phyloP scores from a whole-genome alignment of 2,797 vertebrate genomes.

The Tokudaia tokunoshimensis region DNA sequence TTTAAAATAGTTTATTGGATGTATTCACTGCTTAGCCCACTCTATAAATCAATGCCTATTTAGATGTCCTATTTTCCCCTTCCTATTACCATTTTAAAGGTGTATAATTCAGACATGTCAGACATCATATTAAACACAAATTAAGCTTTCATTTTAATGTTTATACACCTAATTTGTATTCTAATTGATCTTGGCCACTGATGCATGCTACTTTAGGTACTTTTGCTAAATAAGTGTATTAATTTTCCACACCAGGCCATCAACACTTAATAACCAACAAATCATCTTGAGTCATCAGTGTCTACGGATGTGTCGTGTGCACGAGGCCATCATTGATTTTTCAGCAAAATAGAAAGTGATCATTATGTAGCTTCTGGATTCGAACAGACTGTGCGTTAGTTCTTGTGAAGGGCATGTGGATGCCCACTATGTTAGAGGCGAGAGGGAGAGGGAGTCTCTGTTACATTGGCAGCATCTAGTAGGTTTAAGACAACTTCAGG shows the following conservation, averaged over 20 bases:
- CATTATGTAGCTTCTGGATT: slow-evolving; percentile 83
- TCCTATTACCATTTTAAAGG: slow-evolving; percentile 81
- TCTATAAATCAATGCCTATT: slow-evolving; percentile 70
- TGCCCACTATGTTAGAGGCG: slow-evolving; percentile 80
- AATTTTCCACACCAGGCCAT: slow-evolving; percentile 80
- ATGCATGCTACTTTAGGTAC: slow-evolving; percentile 82
- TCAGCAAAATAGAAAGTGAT: slow-evolving; percentile 81
- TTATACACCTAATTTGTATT: slow-evolving; percentile 84
- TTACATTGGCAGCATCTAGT: slow-evolving; percentile 67
- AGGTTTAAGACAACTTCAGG: slow-evolving; percentile 80
- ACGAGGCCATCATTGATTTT: slow-evolving; percentile 83
- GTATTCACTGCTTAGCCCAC: slow-evolving; percentile 73
- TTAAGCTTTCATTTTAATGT: slow-evolving; percentile 84
- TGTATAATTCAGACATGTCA: slow-evolving; percentile 84
- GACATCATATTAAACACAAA: slow-evolving; percentile 87
- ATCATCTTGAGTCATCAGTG: slow-evolving; percentile 75
- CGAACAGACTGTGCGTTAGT: slow-evolving; percentile 63
- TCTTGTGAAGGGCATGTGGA: slow-evolving; percentile 83
- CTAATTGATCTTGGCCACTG: slow-evolving; percentile 70
- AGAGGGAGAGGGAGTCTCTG: slow-evolving; percentile 78
- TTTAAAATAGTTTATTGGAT: background rate
- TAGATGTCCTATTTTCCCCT: slow-evolving; percentile 82
- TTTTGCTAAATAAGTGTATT: slow-evolving; percentile 84
- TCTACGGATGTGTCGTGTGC: slow-evolving; percentile 82
- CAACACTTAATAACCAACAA: slow-evolving; percentile 77